Evolutionary conservation across 2,797 vertebrate genomes (phyloP), one percentile per base, ranked within the genome.

Genomic region (Botia almorhae): DNA sequence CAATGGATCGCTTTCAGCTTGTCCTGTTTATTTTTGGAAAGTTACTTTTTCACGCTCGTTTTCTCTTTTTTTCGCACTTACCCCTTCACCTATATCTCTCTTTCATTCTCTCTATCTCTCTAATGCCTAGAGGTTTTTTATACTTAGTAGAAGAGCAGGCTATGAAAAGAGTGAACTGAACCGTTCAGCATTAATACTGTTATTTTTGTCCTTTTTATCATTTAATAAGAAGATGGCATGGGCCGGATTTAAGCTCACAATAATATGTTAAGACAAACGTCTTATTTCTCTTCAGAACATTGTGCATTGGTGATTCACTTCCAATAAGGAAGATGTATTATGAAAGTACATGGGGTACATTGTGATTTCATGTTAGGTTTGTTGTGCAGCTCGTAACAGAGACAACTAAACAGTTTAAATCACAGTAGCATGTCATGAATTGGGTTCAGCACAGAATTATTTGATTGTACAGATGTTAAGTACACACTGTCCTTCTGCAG

Each of bases 1-100:
- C 93, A 93, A 94, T 93, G 89, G 93, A 92, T 93, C 89, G 88
- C 91, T 92, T 93, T 93, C 91, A 89, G 91, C 88, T 87, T 89
- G 74, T 60, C 43, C 90, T 92, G 90, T 92, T 94, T 91, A 92
- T 93, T 91, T 91, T 87, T 89, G 91, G 90, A 88, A 76, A 90
- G 88, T 91, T 89, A 91, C 89, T 90, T 80, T 74, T 75, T 86
- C 65, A 56, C 53, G 68, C 48, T 82, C 50, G 79, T 48, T 69
- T 83, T 87, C 81, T 70, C 70, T 70, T 69, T 74, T 56, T 56
- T 21, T 10, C 16, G 39, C 39, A 76, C 56, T 63, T 78, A 43
- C 48, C 23, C 43, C 53, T 81, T 69, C 50, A 79, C 78, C 82
- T 86, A 51, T 61, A 88, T 90, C 85, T 86, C 82, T 90, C 55